These are phyloP conservation scores for Lerema accius DNA, from an alignment of 1,140 invertebrate genomes.

Conservation along the genomic window DNA sequence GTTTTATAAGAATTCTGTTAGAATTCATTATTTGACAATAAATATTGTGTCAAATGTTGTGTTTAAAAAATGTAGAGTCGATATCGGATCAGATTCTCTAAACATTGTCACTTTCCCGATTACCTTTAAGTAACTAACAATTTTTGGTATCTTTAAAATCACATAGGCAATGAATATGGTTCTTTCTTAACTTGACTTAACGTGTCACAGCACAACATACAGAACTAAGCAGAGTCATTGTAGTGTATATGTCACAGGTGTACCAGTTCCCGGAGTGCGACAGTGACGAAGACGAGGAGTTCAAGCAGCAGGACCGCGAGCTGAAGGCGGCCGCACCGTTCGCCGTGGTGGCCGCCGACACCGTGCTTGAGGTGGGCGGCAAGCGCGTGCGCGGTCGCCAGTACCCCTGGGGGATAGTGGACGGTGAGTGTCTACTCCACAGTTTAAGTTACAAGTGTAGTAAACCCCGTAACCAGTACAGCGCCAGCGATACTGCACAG, in stretches of 20 bases:
- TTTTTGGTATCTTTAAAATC: too few species aligned
- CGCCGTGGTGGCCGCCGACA: conserved; percentile 97
- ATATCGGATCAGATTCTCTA: too few species aligned
- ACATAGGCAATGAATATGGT: too few species aligned
- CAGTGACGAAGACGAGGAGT: conserved; percentile 96
- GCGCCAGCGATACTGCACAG: too few species aligned
- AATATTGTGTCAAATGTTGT: too few species aligned
- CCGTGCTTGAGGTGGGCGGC: conserved; percentile 95
- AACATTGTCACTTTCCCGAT: too few species aligned
- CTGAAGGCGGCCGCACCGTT: conserved; percentile 97
- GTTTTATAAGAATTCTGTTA: conserved; percentile 3
- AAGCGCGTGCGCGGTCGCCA: conserved; percentile 94
- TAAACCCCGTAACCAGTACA: too few species aligned
- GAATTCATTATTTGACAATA: too few species aligned
- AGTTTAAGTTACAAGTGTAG: too few species aligned
- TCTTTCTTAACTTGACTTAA: too few species aligned
- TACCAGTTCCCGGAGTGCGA: conserved; percentile 99
- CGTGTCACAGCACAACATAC: not conserved
- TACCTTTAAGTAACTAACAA: too few species aligned
- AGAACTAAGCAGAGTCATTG: not conserved
- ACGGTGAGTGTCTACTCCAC: conserved; percentile 86
- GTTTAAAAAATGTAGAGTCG: too few species aligned
- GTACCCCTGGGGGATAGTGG: conserved; percentile 99
- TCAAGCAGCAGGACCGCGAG: conserved; percentile 95
- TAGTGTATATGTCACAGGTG: conserved; percentile 50